phyloP scores from a whole-genome alignment of 2,113 vertebrate species.

The Piaya cayana region DNA sequence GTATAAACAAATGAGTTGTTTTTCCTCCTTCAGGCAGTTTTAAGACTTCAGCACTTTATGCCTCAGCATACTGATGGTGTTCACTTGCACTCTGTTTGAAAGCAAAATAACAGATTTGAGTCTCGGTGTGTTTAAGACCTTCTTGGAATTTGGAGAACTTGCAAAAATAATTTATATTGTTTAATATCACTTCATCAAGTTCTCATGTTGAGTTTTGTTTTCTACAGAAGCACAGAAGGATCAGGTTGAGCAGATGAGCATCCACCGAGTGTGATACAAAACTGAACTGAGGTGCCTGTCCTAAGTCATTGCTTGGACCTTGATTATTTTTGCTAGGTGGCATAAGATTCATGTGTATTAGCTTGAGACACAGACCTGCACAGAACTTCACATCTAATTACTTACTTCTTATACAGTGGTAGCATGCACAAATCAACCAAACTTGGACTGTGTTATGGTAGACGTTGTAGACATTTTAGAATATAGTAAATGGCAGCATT shows the following conservation, averaged over 20 bases:
- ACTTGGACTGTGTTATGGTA: not conserved
- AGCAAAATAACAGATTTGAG: not conserved
- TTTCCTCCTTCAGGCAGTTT: not conserved
- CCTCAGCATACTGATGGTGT: not conserved
- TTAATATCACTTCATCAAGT: not conserved
- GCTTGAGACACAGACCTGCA: not conserved
- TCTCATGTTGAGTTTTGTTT: not conserved
- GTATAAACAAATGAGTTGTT: not conserved
- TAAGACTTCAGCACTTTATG: not conserved
- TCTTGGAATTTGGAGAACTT: not conserved
- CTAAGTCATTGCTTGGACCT: not conserved
- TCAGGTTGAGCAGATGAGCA: not conserved
- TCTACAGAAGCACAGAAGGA: not conserved
- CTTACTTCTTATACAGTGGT: not conserved
- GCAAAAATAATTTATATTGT: not conserved
- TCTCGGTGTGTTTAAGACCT: not conserved
- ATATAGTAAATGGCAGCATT: not conserved
- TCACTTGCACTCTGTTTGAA: not conserved
- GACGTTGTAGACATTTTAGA: not conserved
- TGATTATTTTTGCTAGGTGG: not conserved
- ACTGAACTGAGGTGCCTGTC: not conserved
- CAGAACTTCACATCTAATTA: not conserved
- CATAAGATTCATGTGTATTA: not conserved
- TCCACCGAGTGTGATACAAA: not conserved
- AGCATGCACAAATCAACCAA: not conserved